Evolutionary conservation across 2,113 vertebrate species (phyloP), one percentile per base, ranked within the genome.

Genomic region (Polypterus senegalus): DNA sequence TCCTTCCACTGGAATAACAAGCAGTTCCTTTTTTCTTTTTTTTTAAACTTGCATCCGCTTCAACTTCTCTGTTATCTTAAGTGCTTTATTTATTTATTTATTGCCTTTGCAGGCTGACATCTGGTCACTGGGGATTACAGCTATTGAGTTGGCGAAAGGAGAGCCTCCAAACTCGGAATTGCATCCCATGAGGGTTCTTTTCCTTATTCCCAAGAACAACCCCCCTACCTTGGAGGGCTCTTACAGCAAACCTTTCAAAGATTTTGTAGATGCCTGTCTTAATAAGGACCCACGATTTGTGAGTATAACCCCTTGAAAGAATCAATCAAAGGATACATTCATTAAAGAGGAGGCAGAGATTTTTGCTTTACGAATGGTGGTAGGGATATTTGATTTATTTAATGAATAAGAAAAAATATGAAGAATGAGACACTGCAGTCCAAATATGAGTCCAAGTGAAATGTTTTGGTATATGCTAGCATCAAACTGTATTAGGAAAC

Each of bases 231-330:
- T 98, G 61, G 94, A 98, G 66, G 96, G 96, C 53, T 88, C 91
- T 59, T 91, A 98, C 82, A 97, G 96, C 86, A 98, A 94, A 70
- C 92, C 94, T 49, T 98, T 98, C 75, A 98, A 96, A 74, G 96
- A 98, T 70, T 98, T 98, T 72, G 92, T 98, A 71, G 93, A 98
- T 73, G 92, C 93, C 53, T 98, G 96, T 75, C 86, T 98, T 74
- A 98, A 98, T 73, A 98, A 98, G 83, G 96, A 98, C 74, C 96
- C 96, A 10, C 83, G 93, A 77, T 96, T 94, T 72, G 96, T 98
- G 78, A 97, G 94, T 90, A 58, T 7, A 52, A 10, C 51, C 10
- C 51, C 51, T 27, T 27, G 27, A 27, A 27, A 27, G 27, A 27
- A 27, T 27, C 27, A 27, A 27, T 27, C 27, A 27, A 27, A 27